Base-by-base conservation (phyloP, 2,113 vertebrate genomes). In the Gymnogyps californianus region DNA sequence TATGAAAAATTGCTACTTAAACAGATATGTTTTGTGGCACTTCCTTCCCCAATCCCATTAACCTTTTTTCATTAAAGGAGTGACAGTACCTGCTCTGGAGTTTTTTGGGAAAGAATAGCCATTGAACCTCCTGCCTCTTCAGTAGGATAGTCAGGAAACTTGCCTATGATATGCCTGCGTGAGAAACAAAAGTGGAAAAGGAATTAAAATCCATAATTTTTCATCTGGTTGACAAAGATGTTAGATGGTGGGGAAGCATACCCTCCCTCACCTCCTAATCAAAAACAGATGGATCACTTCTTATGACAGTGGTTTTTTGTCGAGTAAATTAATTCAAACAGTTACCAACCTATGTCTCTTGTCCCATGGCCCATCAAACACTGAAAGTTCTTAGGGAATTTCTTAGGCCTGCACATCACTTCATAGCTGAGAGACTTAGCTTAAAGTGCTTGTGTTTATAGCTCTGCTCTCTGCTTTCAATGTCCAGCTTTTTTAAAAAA, bases 101-200 rank as follows among this genome's bases (percentile, higher is more conserved):
- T 99, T 92, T 98, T 99, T 78, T 98, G 65, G 31, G 98, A 95
- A 86, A 99, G 98, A 80, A 99, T 94, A 66, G 96, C 49, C 21
- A 93, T 97, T 9, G 99, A 99, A 34, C 99, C 99, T 3, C 99
- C 99, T 28, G 98, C 97, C 14, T 98, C 97, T 61, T 78, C 87
- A 2, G 95, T 62, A 21, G 99, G 99, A 29, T 98, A 99, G 55
- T 98, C 98, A 17, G 99, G 99, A 94, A 99, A 99, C 38, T 74
- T 97, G 77, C 99, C 99, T 0, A 97, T 97, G 46, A 98, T 87
- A 42, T 98, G 98, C 94, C 99, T 99, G 93, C 29, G 70, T 78
- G 70, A 59, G 92, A 89, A 93, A 93, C 78, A 90, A 15, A 88
- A 77, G 70, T 31, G 34, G 22, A 75, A 46, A 65, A 83, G 42